Evolutionary conservation across 2,888 invertebrate genomes (phyloP).

Genomic region (Agapostemon virescens): DNA sequence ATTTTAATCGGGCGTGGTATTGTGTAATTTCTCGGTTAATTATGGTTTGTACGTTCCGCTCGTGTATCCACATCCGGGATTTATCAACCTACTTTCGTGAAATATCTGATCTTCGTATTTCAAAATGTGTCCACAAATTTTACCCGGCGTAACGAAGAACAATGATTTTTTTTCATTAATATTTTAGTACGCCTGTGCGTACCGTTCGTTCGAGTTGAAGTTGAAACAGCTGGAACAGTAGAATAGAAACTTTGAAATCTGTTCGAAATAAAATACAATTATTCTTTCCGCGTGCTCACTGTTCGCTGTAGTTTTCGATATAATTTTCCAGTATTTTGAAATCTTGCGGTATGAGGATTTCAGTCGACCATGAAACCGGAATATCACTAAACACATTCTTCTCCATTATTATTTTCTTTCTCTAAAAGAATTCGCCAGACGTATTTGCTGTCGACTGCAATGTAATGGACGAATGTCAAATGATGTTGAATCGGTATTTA

Average conservation of each 20-base stretch:
- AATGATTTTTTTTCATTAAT: not conserved
- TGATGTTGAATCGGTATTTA: slow-evolving; percentile 8
- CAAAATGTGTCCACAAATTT: not conserved
- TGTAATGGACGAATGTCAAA: not conserved
- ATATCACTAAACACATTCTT: slow-evolving; percentile 44
- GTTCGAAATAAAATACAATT: slow-evolving; percentile 14
- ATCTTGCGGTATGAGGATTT: slow-evolving; percentile 26
- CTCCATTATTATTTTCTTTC: slow-evolving; percentile 1
- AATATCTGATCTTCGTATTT: not conserved
- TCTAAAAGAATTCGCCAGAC: not conserved
- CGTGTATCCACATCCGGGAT: not conserved
- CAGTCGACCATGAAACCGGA: slow-evolving; percentile 27
- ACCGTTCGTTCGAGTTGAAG: not conserved
- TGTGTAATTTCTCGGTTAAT: slow-evolving; percentile 6
- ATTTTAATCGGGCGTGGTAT: slow-evolving; percentile 14
- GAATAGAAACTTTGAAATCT: slow-evolving; percentile 9
- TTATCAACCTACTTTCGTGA: not conserved
- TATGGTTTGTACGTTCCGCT: not conserved
- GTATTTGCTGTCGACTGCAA: slow-evolving; percentile 21
- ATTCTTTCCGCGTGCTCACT: not conserved
- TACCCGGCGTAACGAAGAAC: not conserved
- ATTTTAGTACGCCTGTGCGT: not conserved
- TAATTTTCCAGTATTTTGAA: slow-evolving; percentile 17
- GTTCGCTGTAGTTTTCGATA: not conserved
- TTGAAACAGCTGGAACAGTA: not conserved